Conservation (phyloP, 2,797 vertebrate species). For the Pseudocheirus occidentalis region DNA sequence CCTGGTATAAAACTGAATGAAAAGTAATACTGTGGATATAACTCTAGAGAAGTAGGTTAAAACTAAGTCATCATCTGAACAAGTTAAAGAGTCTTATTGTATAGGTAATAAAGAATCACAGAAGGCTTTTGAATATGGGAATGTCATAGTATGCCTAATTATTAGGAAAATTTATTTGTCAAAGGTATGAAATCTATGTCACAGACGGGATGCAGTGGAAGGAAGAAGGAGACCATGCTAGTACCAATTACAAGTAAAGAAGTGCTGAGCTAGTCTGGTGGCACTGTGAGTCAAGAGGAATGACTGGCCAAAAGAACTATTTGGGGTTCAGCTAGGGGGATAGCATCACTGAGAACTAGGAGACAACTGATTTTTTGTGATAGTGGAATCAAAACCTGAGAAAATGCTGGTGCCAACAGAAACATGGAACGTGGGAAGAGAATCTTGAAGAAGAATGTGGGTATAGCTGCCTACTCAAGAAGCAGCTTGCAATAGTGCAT, state of each 20-base stretch:
- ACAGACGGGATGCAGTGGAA: neutral
- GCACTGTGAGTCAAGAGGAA: neutral
- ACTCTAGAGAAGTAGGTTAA: neutral
- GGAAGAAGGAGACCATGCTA: neutral
- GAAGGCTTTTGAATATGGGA: neutral
- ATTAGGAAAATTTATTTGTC: neutral
- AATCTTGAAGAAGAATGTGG: neutral
- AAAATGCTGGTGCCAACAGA: neutral
- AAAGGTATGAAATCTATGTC: neutral
- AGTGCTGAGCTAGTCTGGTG: neutral
- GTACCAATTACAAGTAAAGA: neutral
- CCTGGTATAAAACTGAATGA: neutral
- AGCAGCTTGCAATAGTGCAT: neutral
- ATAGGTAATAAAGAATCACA: neutral
- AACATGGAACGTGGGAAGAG: neutral
- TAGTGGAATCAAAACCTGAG: neutral
- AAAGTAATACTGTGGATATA: neutral
- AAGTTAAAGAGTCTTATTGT: neutral
- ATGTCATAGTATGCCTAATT: neutral
- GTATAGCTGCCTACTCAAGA: neutral
- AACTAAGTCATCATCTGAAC: neutral
- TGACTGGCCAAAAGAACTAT: neutral
- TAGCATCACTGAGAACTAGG: neutral
- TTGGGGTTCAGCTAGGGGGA: fast-evolving
- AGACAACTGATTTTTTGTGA: neutral